Base-by-base conservation (phyloP, 2,888 invertebrate genomes). In the Calameuta filiformis region DNA sequence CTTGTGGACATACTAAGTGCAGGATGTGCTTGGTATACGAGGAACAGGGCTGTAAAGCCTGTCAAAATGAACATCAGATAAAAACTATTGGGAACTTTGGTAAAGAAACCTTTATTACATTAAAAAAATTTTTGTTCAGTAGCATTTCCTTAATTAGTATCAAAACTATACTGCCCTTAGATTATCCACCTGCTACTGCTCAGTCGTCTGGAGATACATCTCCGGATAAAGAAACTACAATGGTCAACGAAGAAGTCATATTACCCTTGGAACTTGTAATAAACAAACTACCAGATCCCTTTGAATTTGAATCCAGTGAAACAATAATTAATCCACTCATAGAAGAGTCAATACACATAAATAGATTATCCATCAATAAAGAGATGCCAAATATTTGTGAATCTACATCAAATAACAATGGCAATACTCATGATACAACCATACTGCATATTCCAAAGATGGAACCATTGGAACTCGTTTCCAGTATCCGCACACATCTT, bases 1-100 rank as follows among this genome's bases (percentile, higher is more conserved):
- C 93, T 75, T 96, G 96, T 90, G 96, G 96, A 4, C 96, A 96
- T 89, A 93, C 93, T 77, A 96, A 96, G 91, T 96, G 96, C 90
- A 94, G 96, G 85, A 92, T 94, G 82, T 96, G 96, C 88, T 92
- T 96, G 73, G 88, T 96, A 56, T 92, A 93, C 33, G 96, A 96
- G 88, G 95, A 94, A 83, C 91, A 93, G 68, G 94, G 94, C 23
- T 96, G 96, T 87, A 91, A 92, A 81, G 93, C 93, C 83, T 95
- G 95, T 86, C 79, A 81, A 23, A 81, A 76, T 35, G 76, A 82
- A 75, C 77, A 78, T 30, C 79, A 40, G 12, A 75, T 81, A 75
- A 79, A 81, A 68, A 80, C 69, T 73, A 80, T 81, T 75, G 82
- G 80, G 9, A 81, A 82, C 77, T 85, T 83, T 76, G 85, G 86